phyloP scores from a whole-genome alignment of 1,140 invertebrate species.

The Zaprionus ghesquierei region DNA sequence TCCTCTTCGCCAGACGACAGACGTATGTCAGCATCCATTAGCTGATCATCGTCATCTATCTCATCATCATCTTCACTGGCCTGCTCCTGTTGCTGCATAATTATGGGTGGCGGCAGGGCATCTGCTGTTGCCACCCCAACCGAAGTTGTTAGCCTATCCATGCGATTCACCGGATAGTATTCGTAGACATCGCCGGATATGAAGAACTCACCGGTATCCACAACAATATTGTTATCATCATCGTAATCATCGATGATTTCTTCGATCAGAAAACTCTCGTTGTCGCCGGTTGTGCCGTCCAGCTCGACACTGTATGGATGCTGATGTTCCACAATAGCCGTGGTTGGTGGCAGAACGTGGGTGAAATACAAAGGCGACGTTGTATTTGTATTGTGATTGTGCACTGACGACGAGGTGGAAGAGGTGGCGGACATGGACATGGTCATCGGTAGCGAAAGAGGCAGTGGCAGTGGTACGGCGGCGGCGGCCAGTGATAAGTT shows the following conservation, averaged over 20 bases:
- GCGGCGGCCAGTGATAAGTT: conserved; percentile 69
- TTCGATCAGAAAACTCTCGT: conserved; percentile 72
- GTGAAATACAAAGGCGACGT: conserved; percentile 60
- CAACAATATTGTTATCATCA: conserved; percentile 69
- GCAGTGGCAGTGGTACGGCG: conserved; percentile 58
- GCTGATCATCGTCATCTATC: conserved; percentile 48
- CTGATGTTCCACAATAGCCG: conserved; percentile 53
- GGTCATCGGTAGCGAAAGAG: conserved; percentile 23
- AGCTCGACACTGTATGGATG: conserved; percentile 65
- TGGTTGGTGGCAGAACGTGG: conserved; percentile 45
- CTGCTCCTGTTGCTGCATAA: conserved; percentile 66
- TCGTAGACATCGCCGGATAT: conserved; percentile 70
- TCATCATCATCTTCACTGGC: conserved; percentile 62
- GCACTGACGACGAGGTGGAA: conserved; percentile 25
- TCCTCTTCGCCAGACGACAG: conserved; percentile 53
- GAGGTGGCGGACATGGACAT: conserved; percentile 17
- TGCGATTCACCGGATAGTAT: conserved; percentile 65
- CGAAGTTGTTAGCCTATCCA: conserved; percentile 51
- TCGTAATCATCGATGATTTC: conserved; percentile 73
- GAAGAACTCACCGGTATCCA: conserved; percentile 70
- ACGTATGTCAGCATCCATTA: conserved; percentile 33
- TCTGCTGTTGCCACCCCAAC: conserved; percentile 60
- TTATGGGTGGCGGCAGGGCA: conserved; percentile 69
- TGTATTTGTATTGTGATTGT: conserved; percentile 41
- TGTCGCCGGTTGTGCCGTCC: conserved; percentile 49